Percentiles rank a stretch among this genome's conserved stretches.
phyloP scores from a whole-genome alignment of 2,888 invertebrate species.

The Cancer borealis region DNA sequence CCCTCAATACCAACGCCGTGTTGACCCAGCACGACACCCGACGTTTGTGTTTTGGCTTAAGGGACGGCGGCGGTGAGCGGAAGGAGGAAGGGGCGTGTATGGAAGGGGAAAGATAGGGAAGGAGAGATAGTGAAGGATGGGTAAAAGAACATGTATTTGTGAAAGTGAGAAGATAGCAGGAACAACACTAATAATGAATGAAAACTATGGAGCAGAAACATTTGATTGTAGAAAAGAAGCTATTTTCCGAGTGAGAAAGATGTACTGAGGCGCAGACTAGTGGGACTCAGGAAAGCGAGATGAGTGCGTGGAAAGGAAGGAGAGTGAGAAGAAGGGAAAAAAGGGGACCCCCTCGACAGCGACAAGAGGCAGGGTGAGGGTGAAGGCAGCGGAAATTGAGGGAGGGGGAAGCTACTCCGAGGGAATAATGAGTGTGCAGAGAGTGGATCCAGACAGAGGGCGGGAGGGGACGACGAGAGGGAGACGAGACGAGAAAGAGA shows the following conservation, averaged over 20 bases:
- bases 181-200: neutral
- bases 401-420: slow-evolving; percentile 52
- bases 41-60: slow-evolving; percentile 38
- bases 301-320: neutral
- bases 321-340: neutral
- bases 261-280: neutral
- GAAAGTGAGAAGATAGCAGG: slow-evolving; percentile 29
- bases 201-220: neutral
- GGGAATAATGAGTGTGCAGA: slow-evolving; percentile 57
- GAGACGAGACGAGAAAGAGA: neutral
- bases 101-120: neutral
- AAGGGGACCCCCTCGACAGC: neutral
- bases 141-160: neutral
- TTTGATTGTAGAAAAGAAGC: neutral
- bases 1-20: slow-evolving; percentile 47
- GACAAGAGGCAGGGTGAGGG: slow-evolving; percentile 51
- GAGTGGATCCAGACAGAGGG: slow-evolving; percentile 48
- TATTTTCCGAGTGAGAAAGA: neutral
- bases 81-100: slow-evolving; percentile 35
- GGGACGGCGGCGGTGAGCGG: neutral
- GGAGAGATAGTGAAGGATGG: slow-evolving; percentile 12
- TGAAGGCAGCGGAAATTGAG: slow-evolving; percentile 52
- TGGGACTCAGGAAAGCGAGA: neutral
- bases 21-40: slow-evolving; percentile 40
- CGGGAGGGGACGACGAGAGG: slow-evolving; percentile 10